These are phyloP conservation scores for Lutjanus erythropterus DNA, from an alignment of 2,113 vertebrate genomes.

Conservation along the genomic window DNA sequence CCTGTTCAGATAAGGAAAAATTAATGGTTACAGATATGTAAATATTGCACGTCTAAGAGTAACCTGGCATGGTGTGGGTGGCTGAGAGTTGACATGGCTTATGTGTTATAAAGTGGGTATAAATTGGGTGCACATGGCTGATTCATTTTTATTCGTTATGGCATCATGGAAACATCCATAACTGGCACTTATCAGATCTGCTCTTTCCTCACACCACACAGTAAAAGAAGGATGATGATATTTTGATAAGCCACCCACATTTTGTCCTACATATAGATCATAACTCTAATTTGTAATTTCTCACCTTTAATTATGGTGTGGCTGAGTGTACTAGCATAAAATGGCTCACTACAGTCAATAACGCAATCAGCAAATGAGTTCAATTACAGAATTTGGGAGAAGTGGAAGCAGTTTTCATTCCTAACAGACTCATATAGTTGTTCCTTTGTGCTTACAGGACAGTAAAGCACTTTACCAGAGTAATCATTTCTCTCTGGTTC, in stretches of 20 bases:
- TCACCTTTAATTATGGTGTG: neutral
- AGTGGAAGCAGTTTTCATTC: neutral
- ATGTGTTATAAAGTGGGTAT: neutral
- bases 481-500: conserved; percentile 27
- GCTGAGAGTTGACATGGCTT: neutral
- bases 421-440: neutral
- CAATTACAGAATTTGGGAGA: too few relatives aligned
- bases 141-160: neutral
- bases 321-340: neutral
- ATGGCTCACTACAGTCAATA: neutral
- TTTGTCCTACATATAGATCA: neutral
- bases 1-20: neutral
- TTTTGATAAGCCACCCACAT: neutral
- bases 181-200: neutral
- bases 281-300: neutral
- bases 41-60: neutral
- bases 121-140: neutral
- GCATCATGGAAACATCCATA: neutral
- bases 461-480: neutral
- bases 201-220: neutral
- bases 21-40: too few relatives aligned
- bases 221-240: neutral
- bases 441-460: neutral
- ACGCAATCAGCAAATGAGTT: neutral
- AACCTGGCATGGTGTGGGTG: neutral